A percentile compares a stretch with the other conserved stretches of the same genome.
phyloP scores from a whole-genome alignment of 2,113 vertebrate genomes.

The Aphyosemion australe region DNA sequence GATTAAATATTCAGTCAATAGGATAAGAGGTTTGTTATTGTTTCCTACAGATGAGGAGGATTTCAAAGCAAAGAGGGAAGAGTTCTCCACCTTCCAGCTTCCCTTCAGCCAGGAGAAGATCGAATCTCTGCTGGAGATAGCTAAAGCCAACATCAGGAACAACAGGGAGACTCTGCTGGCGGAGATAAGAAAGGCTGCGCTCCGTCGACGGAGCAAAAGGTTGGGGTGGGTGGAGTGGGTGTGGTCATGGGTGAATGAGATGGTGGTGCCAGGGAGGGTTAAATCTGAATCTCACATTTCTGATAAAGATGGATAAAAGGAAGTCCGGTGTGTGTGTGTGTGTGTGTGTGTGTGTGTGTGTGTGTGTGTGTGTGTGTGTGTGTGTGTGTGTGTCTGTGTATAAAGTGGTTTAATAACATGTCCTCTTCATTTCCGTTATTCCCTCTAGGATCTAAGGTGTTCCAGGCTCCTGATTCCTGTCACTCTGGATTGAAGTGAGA shows the following conservation, averaged over 20 bases:
- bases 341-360: too few species aligned
- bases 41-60: slow-evolving; percentile 44
- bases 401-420: neutral
- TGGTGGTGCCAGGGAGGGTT: neutral
- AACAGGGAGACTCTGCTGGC: slow-evolving; percentile 57
- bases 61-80: slow-evolving; percentile 41
- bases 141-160: slow-evolving; percentile 50
- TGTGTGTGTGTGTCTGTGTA: too few species aligned
- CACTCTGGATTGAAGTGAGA: neutral
- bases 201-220: slow-evolving; percentile 16
- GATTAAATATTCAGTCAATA: too few species aligned
- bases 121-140: slow-evolving; percentile 36
- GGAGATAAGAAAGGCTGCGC: slow-evolving; percentile 51
- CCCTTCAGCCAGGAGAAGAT: slow-evolving; percentile 51
- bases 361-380: neutral
- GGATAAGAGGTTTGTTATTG: neutral
- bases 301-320: too few species aligned
- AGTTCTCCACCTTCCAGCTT: slow-evolving; percentile 58
- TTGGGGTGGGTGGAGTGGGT: neutral
- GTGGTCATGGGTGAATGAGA: neutral
- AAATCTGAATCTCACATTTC: neutral
- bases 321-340: too few species aligned
- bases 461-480: neutral
- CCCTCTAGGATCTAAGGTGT: too few species aligned
- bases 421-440: neutral